Evolutionary conservation across 2,113 vertebrate genomes (phyloP), one percentile per base, ranked within the genome.

Genomic region (Mellivora capensis): DNA sequence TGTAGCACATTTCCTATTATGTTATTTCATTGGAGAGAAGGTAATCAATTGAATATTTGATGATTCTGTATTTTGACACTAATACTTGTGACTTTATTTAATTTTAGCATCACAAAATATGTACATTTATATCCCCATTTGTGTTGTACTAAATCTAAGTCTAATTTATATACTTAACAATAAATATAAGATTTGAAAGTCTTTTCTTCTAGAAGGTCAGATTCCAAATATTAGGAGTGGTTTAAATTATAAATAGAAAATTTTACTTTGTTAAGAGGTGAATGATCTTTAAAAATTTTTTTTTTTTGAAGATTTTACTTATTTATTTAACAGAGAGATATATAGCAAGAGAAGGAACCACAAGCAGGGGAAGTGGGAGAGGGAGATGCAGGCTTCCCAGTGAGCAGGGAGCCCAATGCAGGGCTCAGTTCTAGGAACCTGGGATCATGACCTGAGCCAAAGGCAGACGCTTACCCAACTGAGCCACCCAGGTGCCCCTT

Each of bases 101-200:
- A 67, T 87, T 54, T 93, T 91, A 82, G 6, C 74, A 6, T 94
- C 76, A 87, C 47, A 47, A 69, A 76, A 94, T 76, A 39, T 77
- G 2, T 89, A 52, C 8, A 42, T 67, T 34, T 87, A 74, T 67
- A 42, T 21, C 11, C n/a, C 76, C 67, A 37, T 87, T 89, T 90
- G n/a, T 89, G 67, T 88, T 89, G 79, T 39, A 89, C 44, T 69
- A 90, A 90, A 37, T 93, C 17, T 69, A 95, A 89, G 77, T 85
- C n/a, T 77, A 15, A 86, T 90, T 54, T 90, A 39, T 59, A 34
- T 93, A 44, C 72, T 86, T 71, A 90, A 52, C 39, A 80, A 23
- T 85, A 13, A 85, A 62, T 61, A 13, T 87, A 87, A 44, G 37
- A 57, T 81, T 69, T 77, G 76, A 42, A 91, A 54, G 86, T 87